Evolutionary conservation across 2,888 invertebrate species (phyloP).

Genomic region (Laspeyria flexula): DNA sequence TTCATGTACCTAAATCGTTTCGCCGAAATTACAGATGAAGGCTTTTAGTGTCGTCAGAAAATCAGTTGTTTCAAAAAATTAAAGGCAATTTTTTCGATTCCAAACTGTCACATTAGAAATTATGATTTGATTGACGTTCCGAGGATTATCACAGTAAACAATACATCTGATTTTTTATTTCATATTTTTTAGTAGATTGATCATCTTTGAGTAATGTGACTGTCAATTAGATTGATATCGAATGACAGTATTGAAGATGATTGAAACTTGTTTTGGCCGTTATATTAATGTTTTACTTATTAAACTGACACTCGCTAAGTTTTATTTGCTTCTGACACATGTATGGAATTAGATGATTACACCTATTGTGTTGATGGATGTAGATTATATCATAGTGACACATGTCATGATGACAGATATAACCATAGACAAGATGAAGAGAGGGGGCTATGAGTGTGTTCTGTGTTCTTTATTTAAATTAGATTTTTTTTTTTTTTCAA

Average conservation of each 20-base stretch:
- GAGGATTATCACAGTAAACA: neutral
- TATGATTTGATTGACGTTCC: too few relatives aligned
- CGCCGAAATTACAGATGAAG: too few relatives aligned
- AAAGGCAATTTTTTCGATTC: too few relatives aligned
- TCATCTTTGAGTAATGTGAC: neutral
- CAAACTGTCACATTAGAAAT: too few relatives aligned
- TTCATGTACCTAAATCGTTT: too few relatives aligned
- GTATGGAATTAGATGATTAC: slow-evolving; percentile 20
- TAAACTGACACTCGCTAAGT: neutral
- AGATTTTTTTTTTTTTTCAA: too few relatives aligned
- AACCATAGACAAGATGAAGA: neutral
- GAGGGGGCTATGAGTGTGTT: neutral
- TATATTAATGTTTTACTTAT: neutral
- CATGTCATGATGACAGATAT: neutral
- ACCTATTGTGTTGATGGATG: slow-evolving; percentile 17
- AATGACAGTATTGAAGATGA: neutral
- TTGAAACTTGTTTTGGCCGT: too few relatives aligned
- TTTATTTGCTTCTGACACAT: neutral
- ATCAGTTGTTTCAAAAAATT: too few relatives aligned
- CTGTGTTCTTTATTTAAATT: neutral
- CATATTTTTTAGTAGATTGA: neutral
- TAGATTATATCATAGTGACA: slow-evolving; percentile 26
- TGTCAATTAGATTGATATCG: neutral
- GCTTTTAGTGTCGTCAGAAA: too few relatives aligned
- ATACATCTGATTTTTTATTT: neutral